phyloP scores from a whole-genome alignment of 2,113 vertebrate genomes.

The Caretta caretta region DNA sequence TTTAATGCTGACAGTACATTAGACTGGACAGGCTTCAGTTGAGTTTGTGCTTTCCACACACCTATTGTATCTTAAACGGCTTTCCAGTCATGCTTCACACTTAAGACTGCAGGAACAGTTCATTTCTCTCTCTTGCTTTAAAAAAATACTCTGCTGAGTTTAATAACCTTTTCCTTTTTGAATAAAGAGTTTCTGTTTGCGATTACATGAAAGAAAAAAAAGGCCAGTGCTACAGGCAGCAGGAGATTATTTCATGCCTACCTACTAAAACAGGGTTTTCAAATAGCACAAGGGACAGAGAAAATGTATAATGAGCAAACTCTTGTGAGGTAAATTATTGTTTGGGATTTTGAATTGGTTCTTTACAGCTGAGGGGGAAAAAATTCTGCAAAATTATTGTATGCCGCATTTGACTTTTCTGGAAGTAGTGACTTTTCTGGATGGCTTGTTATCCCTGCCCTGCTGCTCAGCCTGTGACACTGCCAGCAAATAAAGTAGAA shows the following conservation, averaged over 20 bases:
- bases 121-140: conserved; percentile 53
- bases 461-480: not conserved
- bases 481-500: not conserved
- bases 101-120: conserved; percentile 47
- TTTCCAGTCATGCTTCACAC: conserved; percentile 6
- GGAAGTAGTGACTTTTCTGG: not conserved
- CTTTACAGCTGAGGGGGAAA: conserved; percentile 44
- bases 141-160: conserved; percentile 64
- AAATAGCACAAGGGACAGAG: conserved; percentile 44
- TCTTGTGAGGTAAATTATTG: conserved; percentile 74
- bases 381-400: conserved; percentile 33
- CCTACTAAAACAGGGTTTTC: conserved; percentile 63
- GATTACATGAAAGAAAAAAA: conserved; percentile 66
- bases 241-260: conserved; percentile 75
- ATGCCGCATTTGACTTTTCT: conserved; percentile 27
- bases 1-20: not conserved
- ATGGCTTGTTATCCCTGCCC: not conserved
- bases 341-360: conserved; percentile 66
- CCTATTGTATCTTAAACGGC: not conserved
- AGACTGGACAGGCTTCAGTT: conserved; percentile 7
- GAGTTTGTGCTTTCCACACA: not conserved
- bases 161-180: conserved; percentile 76
- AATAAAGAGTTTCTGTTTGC: conserved; percentile 77
- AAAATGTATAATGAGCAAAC: conserved; percentile 71
- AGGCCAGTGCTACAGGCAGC: conserved; percentile 58